Evolutionary conservation across 2,888 invertebrate genomes (phyloP), one percentile per base, ranked within the genome.

Genomic region (Hesperia comma): DNA sequence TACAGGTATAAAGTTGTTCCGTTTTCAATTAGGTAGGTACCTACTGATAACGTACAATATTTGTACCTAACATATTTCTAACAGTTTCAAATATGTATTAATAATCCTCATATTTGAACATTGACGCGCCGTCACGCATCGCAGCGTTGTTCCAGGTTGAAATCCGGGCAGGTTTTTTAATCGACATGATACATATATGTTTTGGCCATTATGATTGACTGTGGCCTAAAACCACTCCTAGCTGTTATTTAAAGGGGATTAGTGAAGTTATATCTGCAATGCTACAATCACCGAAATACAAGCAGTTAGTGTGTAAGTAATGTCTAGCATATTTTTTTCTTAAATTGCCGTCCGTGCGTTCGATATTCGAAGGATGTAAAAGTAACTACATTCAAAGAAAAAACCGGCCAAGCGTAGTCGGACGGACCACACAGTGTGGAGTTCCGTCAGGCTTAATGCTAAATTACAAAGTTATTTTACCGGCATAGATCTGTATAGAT

Each of bases 271-370:
- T 26, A 17, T 46, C 10, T 37, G 0, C 37, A 12, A 7, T 7
- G n/a, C 41, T 41, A 6, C 46, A 49, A 49, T 49, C 19, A 49
- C 49, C 19, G 49, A 46, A 17, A 46, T 49, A 19, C 17, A 19
- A 49, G 19, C 49, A 19, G 19, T 49, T 49, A 37, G 49, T 49
- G 19, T 19, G 19, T 49, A 49, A n/a, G n/a, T 19, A 19, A 49
- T 12, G 49, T 19, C 19, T 49, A 49, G 49, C 12, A 19, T 12
- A 12, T 49, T 49, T 49, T 49, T 46, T 46, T 46, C 17, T 6
- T 46, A 46, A 46, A 49, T 49, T 49, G 49, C 3, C 49, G 49
- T 49, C 49, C 49, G 49, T 49, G 49, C 17, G 17, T 49, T 49
- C 12, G 3, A 19, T 49, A 19, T 49, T 19, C 19, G 49, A 49